These are phyloP conservation scores for Falco columbarius DNA, from an alignment of 2,797 vertebrate genomes.

Conservation along the genomic window DNA sequence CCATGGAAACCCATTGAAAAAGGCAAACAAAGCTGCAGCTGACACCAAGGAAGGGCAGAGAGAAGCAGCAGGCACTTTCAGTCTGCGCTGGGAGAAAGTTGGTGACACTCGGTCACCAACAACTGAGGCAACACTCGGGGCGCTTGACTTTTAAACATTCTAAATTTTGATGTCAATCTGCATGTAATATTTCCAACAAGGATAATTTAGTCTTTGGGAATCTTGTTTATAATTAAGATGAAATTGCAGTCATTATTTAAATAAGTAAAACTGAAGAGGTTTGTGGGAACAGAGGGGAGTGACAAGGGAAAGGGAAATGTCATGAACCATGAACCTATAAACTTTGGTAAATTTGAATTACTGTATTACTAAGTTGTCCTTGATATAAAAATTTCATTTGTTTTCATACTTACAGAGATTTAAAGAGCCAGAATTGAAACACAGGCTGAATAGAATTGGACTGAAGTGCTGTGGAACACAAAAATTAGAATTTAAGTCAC, in stretches of 20 bases:
- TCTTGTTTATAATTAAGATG: neutral
- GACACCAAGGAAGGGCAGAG: neutral
- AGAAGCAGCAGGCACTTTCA: neutral
- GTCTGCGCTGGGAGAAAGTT: neutral
- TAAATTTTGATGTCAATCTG: neutral
- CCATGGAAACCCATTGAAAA: neutral
- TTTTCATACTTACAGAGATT: constrained; percentile 8
- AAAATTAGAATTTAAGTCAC: constrained; percentile 20
- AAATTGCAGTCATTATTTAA: neutral
- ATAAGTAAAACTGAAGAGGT: neutral
- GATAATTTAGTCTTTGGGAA: neutral
- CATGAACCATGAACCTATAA: neutral
- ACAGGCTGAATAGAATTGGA: neutral
- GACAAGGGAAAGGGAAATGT: neutral
- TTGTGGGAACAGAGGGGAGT: neutral
- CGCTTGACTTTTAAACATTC: neutral
- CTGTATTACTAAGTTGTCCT: neutral
- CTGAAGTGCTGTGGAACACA: neutral
- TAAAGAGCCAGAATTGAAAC: neutral
- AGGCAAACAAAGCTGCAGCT: neutral
- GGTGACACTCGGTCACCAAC: neutral
- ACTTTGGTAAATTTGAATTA: neutral
- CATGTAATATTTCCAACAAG: neutral
- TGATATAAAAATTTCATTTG: neutral
- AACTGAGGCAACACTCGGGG: neutral